Evolutionary conservation across 1,140 invertebrate species (phyloP), one percentile per base, ranked within the genome.

Genomic region (Coenobita brevimanus): DNA sequence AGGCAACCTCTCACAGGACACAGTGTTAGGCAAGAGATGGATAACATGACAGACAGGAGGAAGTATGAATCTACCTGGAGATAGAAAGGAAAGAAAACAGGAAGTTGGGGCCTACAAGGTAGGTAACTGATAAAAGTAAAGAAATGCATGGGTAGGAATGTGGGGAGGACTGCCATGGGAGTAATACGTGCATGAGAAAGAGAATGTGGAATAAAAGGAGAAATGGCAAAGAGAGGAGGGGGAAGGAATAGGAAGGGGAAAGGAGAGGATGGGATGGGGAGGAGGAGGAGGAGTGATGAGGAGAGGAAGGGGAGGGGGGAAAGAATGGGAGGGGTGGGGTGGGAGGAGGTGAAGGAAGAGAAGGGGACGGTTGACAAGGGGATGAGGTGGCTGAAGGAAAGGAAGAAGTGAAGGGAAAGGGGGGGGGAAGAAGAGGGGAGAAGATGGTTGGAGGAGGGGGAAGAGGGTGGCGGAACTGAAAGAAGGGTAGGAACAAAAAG

Each of bases 71-170:
- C n/a, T n/a, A n/a, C n/a, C n/a, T n/a, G n/a, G n/a, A n/a, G n/a
- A n/a, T n/a, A n/a, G n/a, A n/a, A n/a, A n/a, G n/a, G n/a, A n/a
- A n/a, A n/a, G n/a, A n/a, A n/a, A n/a, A n/a, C n/a, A n/a, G n/a
- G n/a, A n/a, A n/a, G n/a, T n/a, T n/a, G n/a, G n/a, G n/a, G n/a
- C n/a, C n/a, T n/a, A n/a, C n/a, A n/a, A n/a, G n/a, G n/a, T 76
- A 33, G 41, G 69, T n/a, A 21, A 76, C 69, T 60, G 41, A 69
- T 21, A 71, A 64, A 82, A 60, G 36, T 21, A 64, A 60, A 82
- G 79, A 82, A 60, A 71, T 13, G 67, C 6, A 82, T n/a, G 36
- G 24, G 36, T 41, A 46, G 43, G 13, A 33, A 54, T 24, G 50
- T 33, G 33, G 81, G 30, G 67, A 50, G 64, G n/a, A n/a, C n/a